Conservation (phyloP, 2,113 vertebrate genomes). For the Picathartes gymnocephalus region DNA sequence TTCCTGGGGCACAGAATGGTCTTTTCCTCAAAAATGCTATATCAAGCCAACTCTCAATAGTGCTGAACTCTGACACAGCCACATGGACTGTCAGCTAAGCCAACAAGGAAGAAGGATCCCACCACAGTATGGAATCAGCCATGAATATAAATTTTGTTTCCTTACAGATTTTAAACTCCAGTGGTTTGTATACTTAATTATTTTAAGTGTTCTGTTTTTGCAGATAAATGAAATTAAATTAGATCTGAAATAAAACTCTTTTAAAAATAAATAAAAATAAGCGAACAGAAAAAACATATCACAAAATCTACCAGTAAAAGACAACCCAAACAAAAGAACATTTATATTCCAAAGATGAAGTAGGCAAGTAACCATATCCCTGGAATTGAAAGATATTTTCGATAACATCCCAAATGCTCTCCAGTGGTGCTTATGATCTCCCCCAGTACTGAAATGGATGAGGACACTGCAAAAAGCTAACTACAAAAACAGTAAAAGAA, state of each 20-base stretch:
- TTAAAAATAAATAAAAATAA: not conserved
- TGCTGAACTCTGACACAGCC: not conserved
- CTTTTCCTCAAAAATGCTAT: not conserved
- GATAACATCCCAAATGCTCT: not conserved
- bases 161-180: not conserved
- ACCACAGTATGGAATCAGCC: rapidly evolving
- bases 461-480: not conserved
- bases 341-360: not conserved
- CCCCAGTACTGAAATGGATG: not conserved
- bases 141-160: not conserved
- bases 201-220: not conserved
- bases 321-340: not conserved
- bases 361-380: not conserved
- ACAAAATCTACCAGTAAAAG: not conserved
- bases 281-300: not conserved
- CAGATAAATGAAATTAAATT: not conserved
- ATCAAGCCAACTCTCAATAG: not conserved
- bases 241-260: not conserved
- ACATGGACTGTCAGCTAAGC: not conserved
- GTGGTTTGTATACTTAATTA: not conserved
- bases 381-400: not conserved
- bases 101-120: not conserved
- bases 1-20: not conserved
- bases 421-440: not conserved
- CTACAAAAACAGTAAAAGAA: not conserved